These are phyloP conservation scores for Saccostrea cuccullata DNA, from an alignment of 1,140 invertebrate species.

Conservation along the genomic window DNA sequence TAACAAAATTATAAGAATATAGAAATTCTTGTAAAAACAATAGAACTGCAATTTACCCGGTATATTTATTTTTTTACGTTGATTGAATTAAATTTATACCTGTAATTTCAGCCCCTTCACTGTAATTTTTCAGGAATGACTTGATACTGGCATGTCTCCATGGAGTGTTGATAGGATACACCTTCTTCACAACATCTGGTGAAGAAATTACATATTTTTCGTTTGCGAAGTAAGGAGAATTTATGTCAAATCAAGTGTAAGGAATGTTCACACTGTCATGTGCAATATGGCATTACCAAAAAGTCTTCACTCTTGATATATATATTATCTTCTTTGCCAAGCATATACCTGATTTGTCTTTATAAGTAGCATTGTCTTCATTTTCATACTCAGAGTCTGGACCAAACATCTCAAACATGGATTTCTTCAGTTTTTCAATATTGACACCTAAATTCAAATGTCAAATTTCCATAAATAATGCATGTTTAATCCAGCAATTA, in stretches of 20 bases:
- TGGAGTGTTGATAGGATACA: slow-evolving; percentile 63
- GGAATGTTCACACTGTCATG: neutral
- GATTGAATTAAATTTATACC: slow-evolving; percentile 52
- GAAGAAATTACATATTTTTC: too few relatives aligned
- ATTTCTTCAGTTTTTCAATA: slow-evolving; percentile 60
- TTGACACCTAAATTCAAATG: slow-evolving; percentile 63
- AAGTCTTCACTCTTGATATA: neutral
- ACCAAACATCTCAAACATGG: slow-evolving; percentile 67
- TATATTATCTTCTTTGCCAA: neutral
- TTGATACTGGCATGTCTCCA: slow-evolving; percentile 71
- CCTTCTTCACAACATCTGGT: slow-evolving; percentile 62
- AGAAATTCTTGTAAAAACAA: too few relatives aligned
- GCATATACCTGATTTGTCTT: slow-evolving; percentile 61
- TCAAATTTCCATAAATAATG: neutral
- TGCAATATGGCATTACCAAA: neutral
- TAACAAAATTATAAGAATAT: too few relatives aligned
- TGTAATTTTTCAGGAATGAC: slow-evolving; percentile 66
- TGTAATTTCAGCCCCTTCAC: slow-evolving; percentile 60
- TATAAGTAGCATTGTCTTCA: slow-evolving; percentile 60
- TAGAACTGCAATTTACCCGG: too few relatives aligned
- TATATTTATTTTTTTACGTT: too few relatives aligned
- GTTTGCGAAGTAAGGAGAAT: too few relatives aligned
- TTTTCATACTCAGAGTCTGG: slow-evolving; percentile 71
- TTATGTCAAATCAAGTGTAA: neutral
- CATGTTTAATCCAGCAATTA: too few relatives aligned